A percentile compares a stretch with the other conserved stretches of the same genome.
phyloP scores from a whole-genome alignment of 2,797 vertebrate species.

The Eulemur rubriventer region DNA sequence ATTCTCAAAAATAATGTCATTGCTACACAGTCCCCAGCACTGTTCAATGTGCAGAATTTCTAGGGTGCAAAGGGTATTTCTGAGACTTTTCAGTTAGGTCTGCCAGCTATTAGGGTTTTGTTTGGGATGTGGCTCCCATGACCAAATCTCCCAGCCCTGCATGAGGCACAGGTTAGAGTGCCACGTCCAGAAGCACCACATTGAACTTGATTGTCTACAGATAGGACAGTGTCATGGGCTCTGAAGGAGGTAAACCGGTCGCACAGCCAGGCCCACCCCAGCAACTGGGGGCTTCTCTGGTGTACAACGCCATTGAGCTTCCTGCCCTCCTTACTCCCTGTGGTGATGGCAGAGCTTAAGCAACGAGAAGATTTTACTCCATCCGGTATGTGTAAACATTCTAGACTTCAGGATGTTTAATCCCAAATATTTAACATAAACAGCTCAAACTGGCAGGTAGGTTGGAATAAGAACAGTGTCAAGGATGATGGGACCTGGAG shows the following conservation, averaged over 20 bases:
- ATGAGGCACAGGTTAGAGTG: not conserved
- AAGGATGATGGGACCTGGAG: not conserved
- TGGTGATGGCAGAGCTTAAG: not conserved
- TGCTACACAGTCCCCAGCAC: fast-evolving
- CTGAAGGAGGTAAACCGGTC: not conserved
- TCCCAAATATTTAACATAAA: not conserved
- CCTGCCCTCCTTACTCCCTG: not conserved
- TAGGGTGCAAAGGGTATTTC: not conserved
- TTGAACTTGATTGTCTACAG: not conserved
- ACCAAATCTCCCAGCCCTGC: not conserved
- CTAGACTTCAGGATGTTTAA: not conserved
- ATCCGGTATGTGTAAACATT: not conserved
- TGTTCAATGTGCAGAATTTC: not conserved
- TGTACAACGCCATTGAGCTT: not conserved
- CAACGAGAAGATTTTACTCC: not conserved
- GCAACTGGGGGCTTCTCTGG: not conserved
- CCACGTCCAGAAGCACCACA: fast-evolving
- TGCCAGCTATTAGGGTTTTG: not conserved
- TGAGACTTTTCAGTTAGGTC: not conserved
- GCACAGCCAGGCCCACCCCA: not conserved
- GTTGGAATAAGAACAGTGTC: not conserved
- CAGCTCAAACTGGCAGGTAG: not conserved
- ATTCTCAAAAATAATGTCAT: not conserved
- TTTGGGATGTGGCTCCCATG: not conserved
- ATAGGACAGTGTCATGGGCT: not conserved